Base-by-base conservation (phyloP, 2,113 vertebrate genomes). In the Dasypus novemcinctus region DNA sequence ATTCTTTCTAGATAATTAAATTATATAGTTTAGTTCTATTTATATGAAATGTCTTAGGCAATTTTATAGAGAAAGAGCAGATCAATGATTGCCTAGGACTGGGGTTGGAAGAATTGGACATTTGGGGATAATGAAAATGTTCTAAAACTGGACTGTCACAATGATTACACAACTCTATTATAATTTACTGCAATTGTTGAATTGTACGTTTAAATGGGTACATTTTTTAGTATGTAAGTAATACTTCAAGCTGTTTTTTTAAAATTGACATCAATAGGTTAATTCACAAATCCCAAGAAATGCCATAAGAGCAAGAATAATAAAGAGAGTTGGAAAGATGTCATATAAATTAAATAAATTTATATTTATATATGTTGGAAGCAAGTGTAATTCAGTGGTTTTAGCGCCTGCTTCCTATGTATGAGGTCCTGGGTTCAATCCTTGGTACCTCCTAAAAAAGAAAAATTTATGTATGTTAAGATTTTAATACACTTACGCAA, bases 11-110 rank as follows among this genome's bases (percentile, higher is more conserved):
- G n/a, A n/a, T n/a, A n/a, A n/a, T n/a, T n/a, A n/a, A n/a, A n/a
- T n/a, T 2, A 1, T 27, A 10, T 0, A 31, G 5, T n/a, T 7
- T 46, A 36, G 13, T 29, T n/a, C 61, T 11, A 31, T 25, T 21
- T 15, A 20, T 7, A 33, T 33, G 15, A 68, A 57, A 11, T 25
- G 29, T 43, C 71, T 41, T 52, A 43, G 38, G 20, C 36, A 61
- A 8, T 5, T 46, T 61, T 54, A 38, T 7, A 38, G 43, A 38
- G 20, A 68, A 25, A 31, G 29, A 41, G 43, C 8, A 9, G 54
- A 7, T 25, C 38, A 20, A 9, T 13, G 43, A 46, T 25, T 66
- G 38, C 68, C 49, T 52, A 21, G 46, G 29, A 36, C 64, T 43
- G 29, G 20, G 52, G 21, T 36, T 46, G 7, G 75, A 23, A 72